Conservation (phyloP, 2,113 vertebrate genomes). For the Chaetorhynchus papuensis region DNA sequence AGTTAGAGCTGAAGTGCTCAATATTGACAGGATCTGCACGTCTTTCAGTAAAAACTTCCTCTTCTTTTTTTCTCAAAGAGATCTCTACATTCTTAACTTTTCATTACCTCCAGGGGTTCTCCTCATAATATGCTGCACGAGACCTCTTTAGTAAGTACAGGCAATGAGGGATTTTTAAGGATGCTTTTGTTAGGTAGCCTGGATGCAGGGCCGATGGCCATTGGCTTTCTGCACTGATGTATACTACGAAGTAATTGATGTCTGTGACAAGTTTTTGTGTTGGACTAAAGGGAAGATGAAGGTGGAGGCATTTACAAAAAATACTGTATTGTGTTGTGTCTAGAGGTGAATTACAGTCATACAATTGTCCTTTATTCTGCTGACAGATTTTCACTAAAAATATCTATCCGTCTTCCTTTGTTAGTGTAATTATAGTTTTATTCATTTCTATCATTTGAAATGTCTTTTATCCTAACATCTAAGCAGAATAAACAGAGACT, state of each 20-base stretch:
- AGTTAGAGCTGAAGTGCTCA: background rate
- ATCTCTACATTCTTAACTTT: background rate
- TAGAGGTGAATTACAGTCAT: background rate
- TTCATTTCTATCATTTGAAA: background rate
- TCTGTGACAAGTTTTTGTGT: background rate
- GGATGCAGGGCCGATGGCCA: background rate
- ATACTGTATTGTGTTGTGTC: background rate
- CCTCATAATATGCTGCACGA: background rate
- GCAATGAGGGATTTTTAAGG: background rate
- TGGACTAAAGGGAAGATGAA: background rate
- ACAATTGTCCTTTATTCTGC: background rate
- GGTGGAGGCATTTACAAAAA: background rate
- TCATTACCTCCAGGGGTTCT: background rate
- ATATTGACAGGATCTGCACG: background rate
- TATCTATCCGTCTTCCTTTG: background rate
- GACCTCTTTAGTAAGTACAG: background rate
- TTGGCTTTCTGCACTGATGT: background rate
- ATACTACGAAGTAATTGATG: background rate
- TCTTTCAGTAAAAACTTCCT: background rate
- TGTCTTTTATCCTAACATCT: background rate
- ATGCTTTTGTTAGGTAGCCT: background rate
- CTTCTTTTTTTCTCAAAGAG: background rate
- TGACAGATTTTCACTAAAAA: background rate
- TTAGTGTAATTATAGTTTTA: background rate
- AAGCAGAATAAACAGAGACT: background rate